Conservation (phyloP, 2,888 invertebrate genomes). For the Enchytraeus crypticus region DNA sequence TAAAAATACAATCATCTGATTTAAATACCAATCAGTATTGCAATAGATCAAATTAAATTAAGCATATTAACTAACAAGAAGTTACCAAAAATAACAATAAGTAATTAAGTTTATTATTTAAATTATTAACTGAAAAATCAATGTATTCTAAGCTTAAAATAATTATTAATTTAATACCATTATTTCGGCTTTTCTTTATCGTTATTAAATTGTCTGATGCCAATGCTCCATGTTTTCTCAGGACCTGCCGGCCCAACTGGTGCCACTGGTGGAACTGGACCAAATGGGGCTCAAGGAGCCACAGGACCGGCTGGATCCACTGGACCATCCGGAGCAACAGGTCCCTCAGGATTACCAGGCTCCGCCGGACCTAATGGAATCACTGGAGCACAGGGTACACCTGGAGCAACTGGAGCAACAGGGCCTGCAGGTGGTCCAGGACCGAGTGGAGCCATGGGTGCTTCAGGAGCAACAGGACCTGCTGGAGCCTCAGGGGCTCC, state of each 20-base stretch:
- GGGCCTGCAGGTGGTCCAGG: slow-evolving; percentile 2
- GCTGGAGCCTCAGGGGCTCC: neutral
- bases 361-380: slow-evolving; percentile 3
- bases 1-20: too few species aligned
- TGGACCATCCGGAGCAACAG: slow-evolving; percentile 1
- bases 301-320: slow-evolving; percentile 6
- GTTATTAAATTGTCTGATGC: too few species aligned
- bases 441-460: slow-evolving; percentile 5
- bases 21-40: too few species aligned
- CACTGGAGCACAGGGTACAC: slow-evolving; percentile 8
- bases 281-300: slow-evolving; percentile 9
- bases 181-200: too few species aligned
- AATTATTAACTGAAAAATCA: too few species aligned
- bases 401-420: slow-evolving; percentile 1
- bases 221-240: too few species aligned
- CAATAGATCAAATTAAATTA: too few species aligned
- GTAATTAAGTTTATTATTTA: too few species aligned
- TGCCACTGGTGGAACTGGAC: slow-evolving; percentile 20
- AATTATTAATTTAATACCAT: too few species aligned
- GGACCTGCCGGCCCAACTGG: slow-evolving; percentile 20
- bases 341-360: neutral
- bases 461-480: slow-evolving; percentile 4
- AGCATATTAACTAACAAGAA: too few species aligned
- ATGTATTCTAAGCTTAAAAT: too few species aligned
- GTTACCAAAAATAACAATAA: too few species aligned